Percentiles rank a stretch among this genome's conserved stretches.
Conservation (phyloP, 1,140 invertebrate species). For the Subanguina moxae region DNA sequence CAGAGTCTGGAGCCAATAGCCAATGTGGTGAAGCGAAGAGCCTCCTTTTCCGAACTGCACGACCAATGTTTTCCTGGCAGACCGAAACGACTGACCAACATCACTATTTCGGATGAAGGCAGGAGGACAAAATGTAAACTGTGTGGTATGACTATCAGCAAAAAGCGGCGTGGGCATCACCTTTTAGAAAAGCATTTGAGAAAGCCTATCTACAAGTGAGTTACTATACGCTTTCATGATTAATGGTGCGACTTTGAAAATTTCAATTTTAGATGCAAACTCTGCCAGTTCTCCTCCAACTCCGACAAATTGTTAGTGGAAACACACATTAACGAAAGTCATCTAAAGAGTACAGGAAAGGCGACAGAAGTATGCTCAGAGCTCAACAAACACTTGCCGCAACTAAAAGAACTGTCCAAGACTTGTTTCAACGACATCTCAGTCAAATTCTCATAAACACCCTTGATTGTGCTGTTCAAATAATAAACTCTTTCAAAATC, state of each 20-base stretch:
- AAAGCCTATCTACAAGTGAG: slow-evolving; percentile 28
- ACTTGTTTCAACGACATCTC: slow-evolving; percentile 32
- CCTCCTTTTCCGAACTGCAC: slow-evolving; percentile 48
- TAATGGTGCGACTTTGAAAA: background rate
- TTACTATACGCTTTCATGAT: background rate
- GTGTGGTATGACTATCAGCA: slow-evolving; percentile 40
- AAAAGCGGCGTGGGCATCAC: slow-evolving; percentile 33
- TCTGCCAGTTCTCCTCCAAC: slow-evolving; percentile 27
- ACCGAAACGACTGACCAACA: slow-evolving; percentile 50
- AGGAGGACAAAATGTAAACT: slow-evolving; percentile 44
- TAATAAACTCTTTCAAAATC: too few relatives aligned
- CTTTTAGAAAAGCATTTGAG: slow-evolving; percentile 34
- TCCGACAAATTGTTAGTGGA: slow-evolving; percentile 27
- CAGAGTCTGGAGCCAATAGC: slow-evolving; percentile 49
- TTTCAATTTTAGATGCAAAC: slow-evolving; percentile 15
- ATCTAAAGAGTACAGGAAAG: slow-evolving; percentile 6
- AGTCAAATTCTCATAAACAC: too few relatives aligned
- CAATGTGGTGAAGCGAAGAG: slow-evolving; percentile 46
- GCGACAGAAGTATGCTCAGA: slow-evolving; percentile 23
- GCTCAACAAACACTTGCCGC: slow-evolving; percentile 24
- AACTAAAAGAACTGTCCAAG: slow-evolving; percentile 27
- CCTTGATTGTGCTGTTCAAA: too few relatives aligned
- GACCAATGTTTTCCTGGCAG: slow-evolving; percentile 51
- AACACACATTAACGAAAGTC: slow-evolving; percentile 25
- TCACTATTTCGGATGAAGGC: slow-evolving; percentile 51